Evolutionary conservation across 2,113 vertebrate genomes (phyloP), one percentile per base, ranked within the genome.

Genomic region (Prietella phreatophila): DNA sequence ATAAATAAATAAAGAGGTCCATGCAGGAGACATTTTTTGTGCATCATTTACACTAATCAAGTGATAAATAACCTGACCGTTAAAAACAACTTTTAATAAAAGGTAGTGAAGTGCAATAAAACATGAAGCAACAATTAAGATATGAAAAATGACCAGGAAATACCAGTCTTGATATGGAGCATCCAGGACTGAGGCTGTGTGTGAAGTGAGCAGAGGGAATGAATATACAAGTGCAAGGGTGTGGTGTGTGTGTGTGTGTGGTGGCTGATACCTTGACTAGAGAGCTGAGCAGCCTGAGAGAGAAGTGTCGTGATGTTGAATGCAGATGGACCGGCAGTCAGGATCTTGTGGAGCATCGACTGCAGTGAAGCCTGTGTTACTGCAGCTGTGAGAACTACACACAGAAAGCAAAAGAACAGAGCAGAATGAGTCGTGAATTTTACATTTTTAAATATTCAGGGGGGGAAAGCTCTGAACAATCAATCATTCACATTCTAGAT

Each of bases 311-410:
- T 99, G 94, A 99, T 96, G 93, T 98, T 99, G 95, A 99, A 99
- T 93, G 98, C 97, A 89, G 98, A 99, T 87, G 98, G 97, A 95
- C 98, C 98, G 93, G 97, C 97, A 92, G 98, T 99, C 92, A 99
- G 97, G 94, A 99, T 97, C 95, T 99, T 99, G 95, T 99, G 98
- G 89, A 99, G 97, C 96, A 99, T 98, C 87, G 98, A 99, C 94
- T 99, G 98, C 95, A 99, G 95, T 89, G 98, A 99, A 88, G 98
- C 98, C 95, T 99, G 98, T 92, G 98, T 99, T 93, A 99, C 98
- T 92, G 98, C 98, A 95, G 98, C 98, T 95, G 97, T 99, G 95
- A 99, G 96, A 95, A 99, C 98, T 99, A 56, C 5, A 86, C 47
- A 83, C 22, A 88, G 76, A 84, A 30, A 63, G 50, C 33, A 30